Conservation (phyloP, 2,113 vertebrate genomes). For the Planiliza haematocheilus region DNA sequence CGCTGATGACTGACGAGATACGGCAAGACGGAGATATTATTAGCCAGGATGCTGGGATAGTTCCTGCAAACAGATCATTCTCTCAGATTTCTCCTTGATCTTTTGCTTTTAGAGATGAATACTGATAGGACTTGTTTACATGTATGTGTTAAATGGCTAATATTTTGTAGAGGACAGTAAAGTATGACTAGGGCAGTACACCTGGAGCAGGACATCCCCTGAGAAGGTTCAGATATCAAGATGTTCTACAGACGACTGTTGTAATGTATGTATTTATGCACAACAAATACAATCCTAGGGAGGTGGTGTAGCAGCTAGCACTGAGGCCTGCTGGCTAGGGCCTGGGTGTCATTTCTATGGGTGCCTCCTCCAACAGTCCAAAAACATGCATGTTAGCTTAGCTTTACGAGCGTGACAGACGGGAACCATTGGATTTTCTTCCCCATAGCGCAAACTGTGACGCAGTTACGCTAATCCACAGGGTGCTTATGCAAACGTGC, state of each 20-base stretch:
- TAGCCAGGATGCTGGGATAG: slow-evolving; percentile 23
- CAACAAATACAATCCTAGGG: not conserved
- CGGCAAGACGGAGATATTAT: slow-evolving; percentile 41
- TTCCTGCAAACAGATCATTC: slow-evolving; percentile 26
- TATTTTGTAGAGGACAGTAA: no score
- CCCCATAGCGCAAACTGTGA: no score
- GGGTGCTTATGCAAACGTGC: no score
- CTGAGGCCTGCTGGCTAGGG: no score
- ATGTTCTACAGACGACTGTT: not conserved
- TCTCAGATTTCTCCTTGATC: slow-evolving; percentile 17
- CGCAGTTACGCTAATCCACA: no score
- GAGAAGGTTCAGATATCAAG: slow-evolving; percentile 23
- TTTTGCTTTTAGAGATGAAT: slow-evolving; percentile 1
- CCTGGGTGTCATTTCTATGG: no score
- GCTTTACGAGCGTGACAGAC: no score
- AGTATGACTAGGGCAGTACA: slow-evolving; percentile 38
- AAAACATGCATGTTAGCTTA: no score
- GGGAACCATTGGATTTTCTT: no score
- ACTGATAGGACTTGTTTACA: slow-evolving; percentile 31
- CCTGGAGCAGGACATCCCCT: slow-evolving; percentile 35
- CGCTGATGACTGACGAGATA: slow-evolving; percentile 58
- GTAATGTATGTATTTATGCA: not conserved
- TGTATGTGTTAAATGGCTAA: slow-evolving; percentile 6
- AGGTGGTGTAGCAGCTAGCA: no score
- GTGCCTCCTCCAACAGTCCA: no score